Percentiles rank a stretch among this genome's conserved stretches.
These are phyloP conservation scores for Onychomys torridus DNA, from an alignment of 2,797 vertebrate species.

Conservation along the genomic window DNA sequence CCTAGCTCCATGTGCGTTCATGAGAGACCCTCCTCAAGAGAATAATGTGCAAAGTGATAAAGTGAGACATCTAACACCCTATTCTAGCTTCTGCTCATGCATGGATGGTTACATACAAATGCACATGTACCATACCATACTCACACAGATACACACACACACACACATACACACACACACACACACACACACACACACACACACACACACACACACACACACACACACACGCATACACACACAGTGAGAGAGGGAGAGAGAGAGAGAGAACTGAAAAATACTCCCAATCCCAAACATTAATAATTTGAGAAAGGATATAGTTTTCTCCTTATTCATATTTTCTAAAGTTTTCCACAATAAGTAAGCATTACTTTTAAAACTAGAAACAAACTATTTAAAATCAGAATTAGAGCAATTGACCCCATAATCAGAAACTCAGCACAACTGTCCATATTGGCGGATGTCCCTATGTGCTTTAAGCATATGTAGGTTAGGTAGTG, in stretches of 20 bases:
- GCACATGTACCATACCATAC: neutral
- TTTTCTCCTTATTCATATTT: neutral
- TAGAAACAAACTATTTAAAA: slow-evolving; percentile 60
- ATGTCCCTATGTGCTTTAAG: no score
- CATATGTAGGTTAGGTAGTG: neutral
- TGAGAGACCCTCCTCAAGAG: neutral
- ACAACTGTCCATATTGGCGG: neutral
- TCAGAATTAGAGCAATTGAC: neutral
- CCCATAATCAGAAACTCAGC: neutral
- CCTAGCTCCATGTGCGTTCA: neutral
- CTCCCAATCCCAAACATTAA: neutral
- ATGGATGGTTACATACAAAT: neutral
- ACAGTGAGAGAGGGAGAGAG: neutral
- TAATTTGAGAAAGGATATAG: slow-evolving; percentile 32
- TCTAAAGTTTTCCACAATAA: slow-evolving; percentile 34
- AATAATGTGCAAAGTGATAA: neutral
- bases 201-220: neutral
- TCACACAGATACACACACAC: neutral
- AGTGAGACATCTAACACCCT: neutral
- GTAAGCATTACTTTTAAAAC: slow-evolving; percentile 40
- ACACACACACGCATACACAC: no score
- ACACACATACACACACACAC: neutral
- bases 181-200: neutral
- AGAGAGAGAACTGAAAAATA: neutral
- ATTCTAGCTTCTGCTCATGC: neutral